Conservation (phyloP, 2,888 invertebrate species). For the Eupithecia vulgata region DNA sequence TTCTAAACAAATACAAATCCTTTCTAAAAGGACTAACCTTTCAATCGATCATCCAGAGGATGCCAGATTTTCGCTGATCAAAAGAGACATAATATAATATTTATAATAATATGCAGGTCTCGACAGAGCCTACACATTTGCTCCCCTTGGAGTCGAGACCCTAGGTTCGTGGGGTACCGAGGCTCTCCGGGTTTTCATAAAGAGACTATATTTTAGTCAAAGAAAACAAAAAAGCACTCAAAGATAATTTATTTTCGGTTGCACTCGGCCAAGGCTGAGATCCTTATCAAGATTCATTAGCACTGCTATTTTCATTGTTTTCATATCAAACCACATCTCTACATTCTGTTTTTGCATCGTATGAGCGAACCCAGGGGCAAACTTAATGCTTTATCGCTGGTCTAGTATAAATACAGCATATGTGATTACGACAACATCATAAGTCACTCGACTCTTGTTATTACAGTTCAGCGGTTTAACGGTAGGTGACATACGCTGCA, state of each 20-base stretch:
- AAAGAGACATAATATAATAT: neutral
- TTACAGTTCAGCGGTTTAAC: conserved; percentile 51
- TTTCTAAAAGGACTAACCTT: no score
- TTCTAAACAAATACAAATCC: no score
- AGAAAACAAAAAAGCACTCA: neutral
- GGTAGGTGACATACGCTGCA: conserved; percentile 53
- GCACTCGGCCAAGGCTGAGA: conserved; percentile 12
- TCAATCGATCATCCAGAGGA: no score
- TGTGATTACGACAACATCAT: conserved; percentile 60
- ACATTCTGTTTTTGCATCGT: conserved; percentile 57
- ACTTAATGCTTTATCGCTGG: conserved; percentile 66
- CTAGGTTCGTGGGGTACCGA: no score
- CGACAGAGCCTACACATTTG: no score
- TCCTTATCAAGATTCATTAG: conserved; percentile 17
- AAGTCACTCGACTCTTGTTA: conserved; percentile 60
- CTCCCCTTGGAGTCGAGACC: no score
- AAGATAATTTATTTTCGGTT: neutral
- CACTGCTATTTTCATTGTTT: conserved; percentile 23
- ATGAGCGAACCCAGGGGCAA: conserved; percentile 63
- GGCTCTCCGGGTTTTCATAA: no score
- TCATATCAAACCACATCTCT: conserved; percentile 36
- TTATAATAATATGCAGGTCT: no score
- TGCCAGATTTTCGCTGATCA: no score
- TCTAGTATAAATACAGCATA: conserved; percentile 69
- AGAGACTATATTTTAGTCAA: neutral